Evolutionary conservation across 2,888 invertebrate genomes (phyloP).

Genomic region (Calephelis perditalis): DNA sequence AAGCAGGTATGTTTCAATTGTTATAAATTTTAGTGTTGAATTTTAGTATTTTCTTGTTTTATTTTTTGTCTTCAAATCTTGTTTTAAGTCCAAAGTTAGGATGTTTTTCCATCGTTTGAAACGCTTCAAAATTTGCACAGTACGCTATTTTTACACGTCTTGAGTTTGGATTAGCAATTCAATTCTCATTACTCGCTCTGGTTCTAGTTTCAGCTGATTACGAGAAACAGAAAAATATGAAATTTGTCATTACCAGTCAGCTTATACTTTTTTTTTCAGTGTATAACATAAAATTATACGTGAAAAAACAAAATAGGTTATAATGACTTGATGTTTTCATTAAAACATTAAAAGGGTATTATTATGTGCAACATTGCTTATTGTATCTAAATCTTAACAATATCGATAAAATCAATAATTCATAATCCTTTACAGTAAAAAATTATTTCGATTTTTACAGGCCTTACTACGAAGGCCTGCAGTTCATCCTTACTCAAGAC

Average conservation of each 20-base stretch:
- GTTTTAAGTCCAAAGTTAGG: slow-evolving; percentile 2
- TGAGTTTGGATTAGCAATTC: no score
- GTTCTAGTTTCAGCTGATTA: no score
- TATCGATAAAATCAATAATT: slow-evolving; percentile 8
- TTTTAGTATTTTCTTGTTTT: no score
- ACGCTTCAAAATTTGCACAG: background rate
- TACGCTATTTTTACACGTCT: background rate
- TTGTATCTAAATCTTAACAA: slow-evolving; percentile 3
- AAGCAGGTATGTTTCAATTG: slow-evolving; percentile 7
- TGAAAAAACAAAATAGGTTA: slow-evolving; percentile 1
- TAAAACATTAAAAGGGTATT: background rate
- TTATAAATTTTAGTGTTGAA: slow-evolving; percentile 7
- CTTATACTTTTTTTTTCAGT: background rate
- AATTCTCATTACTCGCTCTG: no score
- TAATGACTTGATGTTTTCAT: background rate
- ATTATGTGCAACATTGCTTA: slow-evolving; percentile 5
- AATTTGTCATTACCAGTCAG: no score
- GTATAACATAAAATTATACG: slow-evolving; percentile 4
- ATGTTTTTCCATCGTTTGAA: slow-evolving; percentile 1
- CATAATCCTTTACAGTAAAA: slow-evolving; percentile 5
- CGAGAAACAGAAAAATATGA: no score
- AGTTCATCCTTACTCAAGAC: slow-evolving; percentile 9
- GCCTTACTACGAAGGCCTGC: background rate
- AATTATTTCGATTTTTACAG: slow-evolving; percentile 6
- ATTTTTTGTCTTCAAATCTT: slow-evolving; percentile 6